Base-by-base conservation (phyloP, 2,797 vertebrate species). In the Anabacerthia variegaticeps region DNA sequence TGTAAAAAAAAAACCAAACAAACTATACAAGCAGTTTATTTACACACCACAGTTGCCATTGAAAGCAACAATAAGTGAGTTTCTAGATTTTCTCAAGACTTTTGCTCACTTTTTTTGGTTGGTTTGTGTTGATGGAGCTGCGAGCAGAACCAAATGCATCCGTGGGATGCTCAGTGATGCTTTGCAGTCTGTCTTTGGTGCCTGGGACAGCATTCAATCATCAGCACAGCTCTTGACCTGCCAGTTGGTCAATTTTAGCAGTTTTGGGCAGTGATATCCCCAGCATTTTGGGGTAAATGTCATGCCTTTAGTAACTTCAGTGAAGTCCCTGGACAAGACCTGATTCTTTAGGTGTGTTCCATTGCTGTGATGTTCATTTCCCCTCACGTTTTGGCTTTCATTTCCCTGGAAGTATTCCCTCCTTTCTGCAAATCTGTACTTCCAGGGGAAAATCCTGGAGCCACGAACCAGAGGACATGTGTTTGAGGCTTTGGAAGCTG, bases 151-250 rank as follows among this genome's bases (percentile, higher is more conserved):
- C 41, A 43, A 58, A 43, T 22, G 5, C 21, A 59, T 44, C 54
- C 34, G 4, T 15, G 32, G 19, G n/a, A 63, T 39, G 49, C 49
- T 10, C 26, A 28, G 14, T 10, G 26, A 16, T 51, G 49, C 26
- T 79, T 78, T 78, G 24, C 49, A 56, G 26, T 39, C 36, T 81
- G 26, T n/a, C 16, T 58, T 61, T 54, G 77, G 37, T n/a, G 10
- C 1, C 13, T 30, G 37, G 10, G n/a, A 12, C 1, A 3, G 39
- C 5, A 2, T 67, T 44, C 39, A 12, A 83, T 46, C 17, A 3
- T 30, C 15, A 59, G 7, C 12, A 7, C 2, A 1, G 1, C 0
- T 75, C 84, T 81, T 0, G 0, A 39, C 37, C 12, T 58, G n/a
- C 3, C 12, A 32, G 1, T 68, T 48, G 5, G 10, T 19, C 23